Conservation (phyloP, 2,113 vertebrate genomes). For the Argyrosomus japonicus region DNA sequence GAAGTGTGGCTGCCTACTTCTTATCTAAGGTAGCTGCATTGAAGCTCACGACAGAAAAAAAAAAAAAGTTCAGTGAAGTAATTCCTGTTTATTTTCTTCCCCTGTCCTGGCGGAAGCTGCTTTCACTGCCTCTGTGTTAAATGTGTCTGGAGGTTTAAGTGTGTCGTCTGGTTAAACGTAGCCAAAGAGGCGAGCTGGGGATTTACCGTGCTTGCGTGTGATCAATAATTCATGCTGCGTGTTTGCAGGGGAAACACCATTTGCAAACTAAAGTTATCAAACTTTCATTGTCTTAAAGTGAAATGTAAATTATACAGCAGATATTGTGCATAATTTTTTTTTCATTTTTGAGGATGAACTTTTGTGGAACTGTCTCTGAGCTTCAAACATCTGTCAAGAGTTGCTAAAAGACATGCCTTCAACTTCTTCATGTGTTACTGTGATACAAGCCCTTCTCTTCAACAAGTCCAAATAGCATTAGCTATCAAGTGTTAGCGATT, state of each 20-base stretch:
- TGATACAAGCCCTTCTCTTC: not conserved
- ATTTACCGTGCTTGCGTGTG: conserved; percentile 15
- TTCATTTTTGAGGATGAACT: not conserved
- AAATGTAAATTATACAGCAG: not conserved
- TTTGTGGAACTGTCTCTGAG: not conserved
- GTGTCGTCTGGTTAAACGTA: conserved; percentile 19
- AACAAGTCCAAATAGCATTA: not conserved
- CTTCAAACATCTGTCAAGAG: not conserved
- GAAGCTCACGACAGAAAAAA: not conserved
- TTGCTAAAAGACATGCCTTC: not conserved
- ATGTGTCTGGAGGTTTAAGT: conserved; percentile 15
- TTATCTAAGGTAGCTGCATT: conserved; percentile 1
- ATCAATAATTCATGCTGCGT: conserved; percentile 50
- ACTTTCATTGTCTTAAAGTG: not conserved
- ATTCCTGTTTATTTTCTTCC: conserved; percentile 3
- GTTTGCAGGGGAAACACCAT: conserved; percentile 40
- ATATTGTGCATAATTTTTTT: not conserved
- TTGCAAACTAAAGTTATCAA: not conserved
- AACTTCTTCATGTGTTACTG: not conserved
- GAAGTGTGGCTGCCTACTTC: not conserved
- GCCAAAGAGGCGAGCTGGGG: conserved; percentile 10
- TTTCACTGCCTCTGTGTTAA: conserved; percentile 22
- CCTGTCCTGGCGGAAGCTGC: conserved; percentile 10
- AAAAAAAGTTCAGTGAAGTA: conserved; percentile 2
- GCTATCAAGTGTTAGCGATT: not conserved